These are phyloP conservation scores for Chauna torquata DNA, from an alignment of 2,113 vertebrate genomes.

Conservation along the genomic window DNA sequence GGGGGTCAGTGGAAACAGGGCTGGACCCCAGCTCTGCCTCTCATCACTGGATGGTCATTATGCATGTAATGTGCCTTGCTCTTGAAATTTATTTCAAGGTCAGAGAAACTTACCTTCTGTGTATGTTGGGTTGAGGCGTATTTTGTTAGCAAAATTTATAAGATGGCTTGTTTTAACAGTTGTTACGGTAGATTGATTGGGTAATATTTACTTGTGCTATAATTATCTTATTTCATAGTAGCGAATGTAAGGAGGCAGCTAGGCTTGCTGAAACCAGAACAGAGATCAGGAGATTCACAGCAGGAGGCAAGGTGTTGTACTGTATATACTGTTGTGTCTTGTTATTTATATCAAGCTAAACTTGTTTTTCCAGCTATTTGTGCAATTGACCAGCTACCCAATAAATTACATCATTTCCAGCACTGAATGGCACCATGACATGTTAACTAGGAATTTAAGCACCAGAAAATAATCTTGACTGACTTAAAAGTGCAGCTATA, in stretches of 20 bases:
- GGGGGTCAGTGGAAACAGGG: neutral
- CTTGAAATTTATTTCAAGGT: conserved; percentile 36
- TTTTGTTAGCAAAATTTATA: conserved; percentile 60
- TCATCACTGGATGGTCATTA: neutral
- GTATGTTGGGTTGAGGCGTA: conserved; percentile 18
- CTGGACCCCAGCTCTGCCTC: neutral
- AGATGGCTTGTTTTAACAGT: conserved; percentile 66
- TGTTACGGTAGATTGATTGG: conserved; percentile 47
- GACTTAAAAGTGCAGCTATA: conserved; percentile 57
- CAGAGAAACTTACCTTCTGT: conserved; percentile 18
- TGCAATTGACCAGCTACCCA: conserved; percentile 41
- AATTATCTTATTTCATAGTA: conserved; percentile 60
- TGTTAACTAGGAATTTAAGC: conserved; percentile 52
- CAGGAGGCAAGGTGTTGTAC: conserved; percentile 24
- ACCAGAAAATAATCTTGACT: conserved; percentile 60
- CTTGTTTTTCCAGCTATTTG: conserved; percentile 57
- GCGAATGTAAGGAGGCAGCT: neutral
- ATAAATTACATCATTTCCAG: conserved; percentile 59
- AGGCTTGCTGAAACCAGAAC: conserved; percentile 25
- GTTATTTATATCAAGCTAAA: conserved; percentile 60
- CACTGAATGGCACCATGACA: conserved; percentile 34
- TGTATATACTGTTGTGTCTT: conserved; percentile 19
- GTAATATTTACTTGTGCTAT: conserved; percentile 60
- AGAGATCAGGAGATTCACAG: conserved; percentile 30
- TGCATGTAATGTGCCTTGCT: neutral